Conservation (phyloP, 2,888 invertebrate species). For the Trichogramma dendrolimi region DNA sequence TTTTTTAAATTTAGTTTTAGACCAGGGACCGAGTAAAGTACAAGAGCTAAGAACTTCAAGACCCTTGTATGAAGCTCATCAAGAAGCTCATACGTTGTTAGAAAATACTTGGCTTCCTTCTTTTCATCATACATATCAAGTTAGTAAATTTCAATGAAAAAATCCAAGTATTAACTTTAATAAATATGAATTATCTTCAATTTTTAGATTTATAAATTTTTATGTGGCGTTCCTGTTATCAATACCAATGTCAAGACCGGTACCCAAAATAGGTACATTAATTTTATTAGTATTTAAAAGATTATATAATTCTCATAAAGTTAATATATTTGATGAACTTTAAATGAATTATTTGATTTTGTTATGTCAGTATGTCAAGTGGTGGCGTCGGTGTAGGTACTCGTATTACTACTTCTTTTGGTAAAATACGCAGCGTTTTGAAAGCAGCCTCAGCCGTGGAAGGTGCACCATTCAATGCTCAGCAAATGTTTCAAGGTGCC, state of each 20-base stretch:
- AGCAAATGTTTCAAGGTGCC: slow-evolving; percentile 42
- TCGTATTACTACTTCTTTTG: slow-evolving; percentile 43
- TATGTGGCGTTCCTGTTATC: slow-evolving; percentile 65
- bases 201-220: slow-evolving; percentile 65
- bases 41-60: slow-evolving; percentile 70
- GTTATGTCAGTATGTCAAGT: slow-evolving; percentile 15
- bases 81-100: slow-evolving; percentile 69
- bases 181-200: slow-evolving; percentile 3
- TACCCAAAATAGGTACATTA: slow-evolving; percentile 55
- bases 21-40: slow-evolving; percentile 62
- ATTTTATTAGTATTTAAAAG: slow-evolving; percentile 30
- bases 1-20: slow-evolving; percentile 53
- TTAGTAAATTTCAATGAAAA: slow-evolving; percentile 39
- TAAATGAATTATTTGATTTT: not conserved
- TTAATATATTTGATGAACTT: not conserved
- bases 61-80: slow-evolving; percentile 75
- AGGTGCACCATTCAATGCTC: slow-evolving; percentile 39
- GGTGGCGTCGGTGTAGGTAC: slow-evolving; percentile 45
- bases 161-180: slow-evolving; percentile 1
- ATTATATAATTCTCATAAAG: not conserved
- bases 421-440: slow-evolving; percentile 42
- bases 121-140: slow-evolving; percentile 79
- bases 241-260: slow-evolving; percentile 57
- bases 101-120: slow-evolving; percentile 72
- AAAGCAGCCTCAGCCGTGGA: slow-evolving; percentile 41